phyloP scores from a whole-genome alignment of 2,888 invertebrate species.

The Cancer borealis region DNA sequence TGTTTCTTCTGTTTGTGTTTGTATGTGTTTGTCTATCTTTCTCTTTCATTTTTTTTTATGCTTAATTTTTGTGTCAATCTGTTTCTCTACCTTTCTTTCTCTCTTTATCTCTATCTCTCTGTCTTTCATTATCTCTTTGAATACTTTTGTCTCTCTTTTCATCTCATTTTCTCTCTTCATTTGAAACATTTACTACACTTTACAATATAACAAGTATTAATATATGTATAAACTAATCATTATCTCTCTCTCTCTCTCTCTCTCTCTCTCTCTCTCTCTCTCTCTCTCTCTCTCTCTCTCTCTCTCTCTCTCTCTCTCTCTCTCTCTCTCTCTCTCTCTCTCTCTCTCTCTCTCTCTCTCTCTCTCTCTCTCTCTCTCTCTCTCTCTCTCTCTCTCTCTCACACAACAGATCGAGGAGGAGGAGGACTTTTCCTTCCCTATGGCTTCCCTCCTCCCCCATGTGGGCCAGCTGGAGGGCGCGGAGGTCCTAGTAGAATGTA shows the following conservation, averaged over 20 bases:
- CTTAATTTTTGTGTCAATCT: background rate
- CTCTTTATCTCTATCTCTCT: background rate
- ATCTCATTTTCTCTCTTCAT: no score
- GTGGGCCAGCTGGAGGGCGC: slow-evolving; percentile 57
- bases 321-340: background rate
- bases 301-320: slow-evolving; percentile 50
- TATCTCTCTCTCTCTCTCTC: no score
- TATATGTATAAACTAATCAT: no score
- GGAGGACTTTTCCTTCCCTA: slow-evolving; percentile 64
- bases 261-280: no score
- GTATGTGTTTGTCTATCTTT: background rate
- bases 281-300: slow-evolving; percentile 7
- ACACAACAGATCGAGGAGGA: slow-evolving; percentile 57
- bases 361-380: background rate
- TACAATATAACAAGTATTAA: no score
- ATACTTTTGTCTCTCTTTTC: background rate
- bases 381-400: background rate
- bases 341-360: background rate
- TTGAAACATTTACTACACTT: no score
- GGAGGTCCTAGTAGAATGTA: slow-evolving; percentile 59
- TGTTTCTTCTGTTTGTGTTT: background rate
- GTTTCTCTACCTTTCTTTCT: background rate
- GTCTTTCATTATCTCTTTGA: background rate
- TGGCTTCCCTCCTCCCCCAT: slow-evolving; percentile 54
- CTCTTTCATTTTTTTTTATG: background rate